A percentile compares a stretch with the other conserved stretches of the same genome.
These are phyloP conservation scores for Perodicticus potto DNA, from an alignment of 2,797 vertebrate species.

Conservation along the genomic window DNA sequence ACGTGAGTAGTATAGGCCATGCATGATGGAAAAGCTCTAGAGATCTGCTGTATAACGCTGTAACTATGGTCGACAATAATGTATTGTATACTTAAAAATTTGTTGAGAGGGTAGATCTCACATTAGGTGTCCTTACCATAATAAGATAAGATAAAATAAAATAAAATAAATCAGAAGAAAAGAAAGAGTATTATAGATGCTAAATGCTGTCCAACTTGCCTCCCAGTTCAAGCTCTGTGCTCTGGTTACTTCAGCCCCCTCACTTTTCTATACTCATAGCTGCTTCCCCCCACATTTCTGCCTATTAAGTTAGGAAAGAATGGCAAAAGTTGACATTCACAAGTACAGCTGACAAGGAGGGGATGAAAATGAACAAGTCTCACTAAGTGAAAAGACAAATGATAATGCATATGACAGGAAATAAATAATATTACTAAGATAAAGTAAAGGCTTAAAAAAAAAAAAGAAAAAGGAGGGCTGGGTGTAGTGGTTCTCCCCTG, in stretches of 20 bases:
- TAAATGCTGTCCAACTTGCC: background rate
- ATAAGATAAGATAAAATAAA: background rate
- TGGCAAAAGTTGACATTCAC: constrained; percentile 8
- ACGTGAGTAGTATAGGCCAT: background rate
- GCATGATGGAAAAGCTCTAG: background rate
- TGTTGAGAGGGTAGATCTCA: background rate
- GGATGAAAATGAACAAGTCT: background rate
- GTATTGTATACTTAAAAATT: background rate
- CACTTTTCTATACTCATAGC: background rate
- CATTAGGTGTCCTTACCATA: background rate
- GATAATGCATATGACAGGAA: background rate
- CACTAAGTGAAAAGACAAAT: constrained; percentile 10
- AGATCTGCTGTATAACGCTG: background rate
- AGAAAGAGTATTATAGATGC: background rate
- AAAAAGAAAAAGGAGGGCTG: no score
- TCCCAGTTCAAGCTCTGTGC: background rate
- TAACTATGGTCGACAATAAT: background rate
- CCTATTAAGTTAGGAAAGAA: constrained; percentile 11
- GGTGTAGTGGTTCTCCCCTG: no score
- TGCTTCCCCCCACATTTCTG: background rate
- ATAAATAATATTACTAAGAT: background rate
- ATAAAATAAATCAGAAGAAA: background rate
- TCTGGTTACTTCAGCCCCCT: background rate
- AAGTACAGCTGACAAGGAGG: background rate
- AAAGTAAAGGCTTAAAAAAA: constrained; percentile 30